Conservation (phyloP, 2,113 vertebrate genomes). For the Potamarius usumacintae region DNA sequence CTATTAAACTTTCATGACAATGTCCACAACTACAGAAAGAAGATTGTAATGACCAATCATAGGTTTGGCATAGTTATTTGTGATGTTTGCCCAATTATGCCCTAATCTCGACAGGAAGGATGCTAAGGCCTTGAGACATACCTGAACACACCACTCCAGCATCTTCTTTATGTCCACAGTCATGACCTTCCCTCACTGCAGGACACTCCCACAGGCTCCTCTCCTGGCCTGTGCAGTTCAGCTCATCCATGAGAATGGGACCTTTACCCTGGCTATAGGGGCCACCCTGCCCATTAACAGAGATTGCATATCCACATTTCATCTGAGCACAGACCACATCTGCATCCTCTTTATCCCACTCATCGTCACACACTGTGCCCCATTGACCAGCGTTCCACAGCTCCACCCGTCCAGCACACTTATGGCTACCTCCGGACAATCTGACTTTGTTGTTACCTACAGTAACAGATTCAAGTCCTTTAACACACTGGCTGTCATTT, state of each 20-base stretch:
- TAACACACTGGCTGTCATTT: background rate
- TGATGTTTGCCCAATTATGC: background rate
- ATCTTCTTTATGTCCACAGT: conserved; percentile 76
- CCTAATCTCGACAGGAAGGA: background rate
- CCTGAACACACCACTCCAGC: conserved; percentile 75
- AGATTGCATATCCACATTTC: conserved; percentile 67
- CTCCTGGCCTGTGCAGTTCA: conserved; percentile 71
- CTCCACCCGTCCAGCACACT: conserved; percentile 73
- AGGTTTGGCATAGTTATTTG: background rate
- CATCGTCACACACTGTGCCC: conserved; percentile 74
- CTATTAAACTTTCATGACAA: background rate
- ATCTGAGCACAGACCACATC: conserved; percentile 69
- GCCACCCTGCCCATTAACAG: conserved; percentile 60
- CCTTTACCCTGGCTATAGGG: conserved; percentile 62
- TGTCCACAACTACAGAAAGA: background rate
- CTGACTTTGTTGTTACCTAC: conserved; percentile 56
- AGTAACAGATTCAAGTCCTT: conserved; percentile 4
- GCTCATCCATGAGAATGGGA: conserved; percentile 64
- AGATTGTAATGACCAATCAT: background rate
- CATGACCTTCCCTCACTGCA: background rate
- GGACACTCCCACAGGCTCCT: conserved; percentile 68
- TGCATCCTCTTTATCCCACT: conserved; percentile 66
- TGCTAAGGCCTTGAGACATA: conserved; percentile 29
- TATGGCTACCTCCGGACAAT: conserved; percentile 58
- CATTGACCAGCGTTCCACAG: conserved; percentile 56